A percentile compares a stretch with the other conserved stretches of the same genome.
These are phyloP conservation scores for Trematomus bernacchii DNA, from an alignment of 2,797 vertebrate species.

Conservation along the genomic window DNA sequence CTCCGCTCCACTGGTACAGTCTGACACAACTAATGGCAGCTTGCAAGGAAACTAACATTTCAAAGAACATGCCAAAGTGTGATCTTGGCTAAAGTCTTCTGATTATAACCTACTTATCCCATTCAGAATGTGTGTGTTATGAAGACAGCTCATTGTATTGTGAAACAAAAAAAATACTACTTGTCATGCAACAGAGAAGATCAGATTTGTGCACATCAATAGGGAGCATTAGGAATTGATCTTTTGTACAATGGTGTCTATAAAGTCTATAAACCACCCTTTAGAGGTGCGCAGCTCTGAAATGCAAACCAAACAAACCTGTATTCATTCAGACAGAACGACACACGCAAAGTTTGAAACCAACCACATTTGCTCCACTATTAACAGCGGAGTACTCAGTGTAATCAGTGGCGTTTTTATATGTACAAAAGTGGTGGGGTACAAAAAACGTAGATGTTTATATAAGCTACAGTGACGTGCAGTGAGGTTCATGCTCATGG, in stretches of 20 bases:
- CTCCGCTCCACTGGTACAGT: constrained; percentile 41
- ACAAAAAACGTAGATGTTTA: too few species aligned
- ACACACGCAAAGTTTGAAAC: constrained; percentile 6
- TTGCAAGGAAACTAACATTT: constrained; percentile 25
- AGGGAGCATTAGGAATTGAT: not conserved
- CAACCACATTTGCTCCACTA: constrained; percentile 24
- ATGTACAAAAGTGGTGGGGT: too few species aligned
- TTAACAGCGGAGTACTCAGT: too few species aligned
- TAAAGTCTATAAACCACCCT: not conserved
- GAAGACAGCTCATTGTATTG: constrained; percentile 9
- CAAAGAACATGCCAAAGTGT: constrained; percentile 17
- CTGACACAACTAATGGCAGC: constrained; percentile 16
- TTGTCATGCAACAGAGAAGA: constrained; percentile 18
- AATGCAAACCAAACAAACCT: not conserved
- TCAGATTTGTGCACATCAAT: constrained; percentile 11
- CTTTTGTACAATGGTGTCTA: not conserved
- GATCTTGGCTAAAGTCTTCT: constrained; percentile 21
- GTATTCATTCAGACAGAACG: constrained; percentile 13
- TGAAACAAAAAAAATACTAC: constrained; percentile 14
- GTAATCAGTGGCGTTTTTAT: too few species aligned
- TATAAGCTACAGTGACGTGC: too few species aligned
- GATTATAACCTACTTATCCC: constrained; percentile 42
- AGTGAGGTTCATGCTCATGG: too few species aligned
- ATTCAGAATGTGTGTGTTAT: not conserved
- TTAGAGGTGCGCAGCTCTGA: not conserved